phyloP scores from a whole-genome alignment of 30 jellyfish, hydroid and myxozoan species.

The Morbakka virulenta region DNA sequence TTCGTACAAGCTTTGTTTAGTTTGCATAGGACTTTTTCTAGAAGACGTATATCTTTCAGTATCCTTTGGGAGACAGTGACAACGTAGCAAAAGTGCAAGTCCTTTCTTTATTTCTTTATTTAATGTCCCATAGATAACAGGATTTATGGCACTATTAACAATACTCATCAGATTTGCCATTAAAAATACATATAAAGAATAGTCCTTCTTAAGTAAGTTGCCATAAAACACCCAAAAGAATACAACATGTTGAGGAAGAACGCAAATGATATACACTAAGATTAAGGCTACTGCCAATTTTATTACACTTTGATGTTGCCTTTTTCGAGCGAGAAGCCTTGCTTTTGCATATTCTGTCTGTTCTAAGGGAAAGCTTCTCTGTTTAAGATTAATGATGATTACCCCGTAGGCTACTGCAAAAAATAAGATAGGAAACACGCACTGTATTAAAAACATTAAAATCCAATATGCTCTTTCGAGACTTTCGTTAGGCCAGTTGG shows the following conservation, averaged over 20 bases:
- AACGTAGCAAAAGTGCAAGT: not conserved
- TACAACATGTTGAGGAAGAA: conserved; percentile 87
- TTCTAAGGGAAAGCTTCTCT: conserved; percentile 32
- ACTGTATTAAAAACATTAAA: conserved; percentile 61
- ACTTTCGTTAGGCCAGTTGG: conserved; percentile 56
- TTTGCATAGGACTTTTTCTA: too few relatives aligned
- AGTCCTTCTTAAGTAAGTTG: conserved; percentile 18
- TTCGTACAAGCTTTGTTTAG: too few relatives aligned
- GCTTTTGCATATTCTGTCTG: conserved; percentile 2
- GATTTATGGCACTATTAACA: conserved; percentile 78
- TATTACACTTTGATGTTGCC: conserved; percentile 57
- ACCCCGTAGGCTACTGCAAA: conserved; percentile 61
- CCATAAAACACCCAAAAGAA: conserved; percentile 76
- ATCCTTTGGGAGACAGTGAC: too few relatives aligned
- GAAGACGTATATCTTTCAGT: too few relatives aligned
- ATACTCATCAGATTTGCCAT: conserved; percentile 62
- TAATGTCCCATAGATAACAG: conserved; percentile 81
- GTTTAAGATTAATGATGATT: conserved; percentile 42
- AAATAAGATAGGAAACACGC: conserved; percentile 59
- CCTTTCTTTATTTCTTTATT: conserved; percentile 82
- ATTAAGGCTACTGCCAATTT: conserved; percentile 61
- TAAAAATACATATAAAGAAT: conserved; percentile 43
- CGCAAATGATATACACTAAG: conserved; percentile 66
- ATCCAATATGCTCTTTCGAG: conserved; percentile 67
- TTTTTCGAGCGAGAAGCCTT: conserved; percentile 32